A percentile compares a stretch with the other conserved stretches of the same genome.
Evolutionary conservation across 1,140 invertebrate species (phyloP).

Genomic region (Atta cephalotes): DNA sequence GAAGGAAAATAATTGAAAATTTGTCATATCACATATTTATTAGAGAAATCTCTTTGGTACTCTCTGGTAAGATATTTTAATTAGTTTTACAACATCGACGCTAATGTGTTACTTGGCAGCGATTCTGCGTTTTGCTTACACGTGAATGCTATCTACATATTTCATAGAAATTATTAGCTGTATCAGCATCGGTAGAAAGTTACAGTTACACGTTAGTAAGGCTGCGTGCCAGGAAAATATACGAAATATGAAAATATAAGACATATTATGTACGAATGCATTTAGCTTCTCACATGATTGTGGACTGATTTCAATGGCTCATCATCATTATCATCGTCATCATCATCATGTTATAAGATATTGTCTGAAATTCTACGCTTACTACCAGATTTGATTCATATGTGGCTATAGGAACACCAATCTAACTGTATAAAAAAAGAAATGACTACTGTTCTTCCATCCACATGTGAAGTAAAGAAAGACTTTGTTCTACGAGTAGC

Average conservation of each 20-base stretch:
- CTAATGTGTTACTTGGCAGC: conserved; percentile 55
- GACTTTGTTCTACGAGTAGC: conserved; percentile 12
- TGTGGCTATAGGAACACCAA: neutral
- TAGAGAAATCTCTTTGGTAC: conserved; percentile 71
- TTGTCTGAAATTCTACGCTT: conserved; percentile 20
- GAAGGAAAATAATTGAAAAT: neutral
- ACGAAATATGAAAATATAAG: conserved; percentile 54
- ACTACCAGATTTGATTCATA: conserved; percentile 20
- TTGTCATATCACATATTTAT: conserved; percentile 70
- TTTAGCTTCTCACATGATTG: conserved; percentile 4
- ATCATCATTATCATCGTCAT: neutral
- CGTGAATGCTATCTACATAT: neutral
- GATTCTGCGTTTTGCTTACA: conserved; percentile 34
- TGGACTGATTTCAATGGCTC: conserved; percentile 4
- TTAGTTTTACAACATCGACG: conserved; percentile 65
- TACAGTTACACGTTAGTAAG: conserved; percentile 48
- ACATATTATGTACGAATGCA: neutral
- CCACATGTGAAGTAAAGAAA: conserved; percentile 40
- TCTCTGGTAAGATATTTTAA: conserved; percentile 49
- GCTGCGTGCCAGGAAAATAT: conserved; percentile 51
- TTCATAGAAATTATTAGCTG: conserved; percentile 47
- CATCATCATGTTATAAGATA: neutral
- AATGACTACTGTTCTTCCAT: neutral
- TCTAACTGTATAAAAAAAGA: conserved; percentile 9
- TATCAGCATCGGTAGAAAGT: conserved; percentile 38